These are phyloP conservation scores for Anodontia alba DNA, from an alignment of 2,888 invertebrate species.

Conservation along the genomic window DNA sequence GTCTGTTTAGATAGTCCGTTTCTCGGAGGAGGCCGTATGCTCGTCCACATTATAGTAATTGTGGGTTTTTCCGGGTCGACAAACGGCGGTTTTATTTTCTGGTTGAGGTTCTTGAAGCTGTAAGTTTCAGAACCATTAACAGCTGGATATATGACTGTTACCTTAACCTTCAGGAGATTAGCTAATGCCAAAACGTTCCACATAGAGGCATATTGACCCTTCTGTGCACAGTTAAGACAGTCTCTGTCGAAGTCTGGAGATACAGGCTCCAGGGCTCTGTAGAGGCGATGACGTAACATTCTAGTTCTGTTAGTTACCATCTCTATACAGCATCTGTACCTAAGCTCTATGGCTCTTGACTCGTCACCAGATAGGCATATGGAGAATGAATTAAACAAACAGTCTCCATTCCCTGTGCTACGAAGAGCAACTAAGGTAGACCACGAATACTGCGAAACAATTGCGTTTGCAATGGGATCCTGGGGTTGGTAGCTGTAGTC, in stretches of 20 bases:
- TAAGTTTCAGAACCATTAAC: conserved; percentile 13
- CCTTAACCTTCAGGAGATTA: conserved; percentile 9
- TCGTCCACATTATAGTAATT: conserved; percentile 24
- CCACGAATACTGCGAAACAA: background rate
- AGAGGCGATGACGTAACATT: background rate
- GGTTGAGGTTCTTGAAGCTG: conserved; percentile 10
- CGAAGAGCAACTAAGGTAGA: background rate
- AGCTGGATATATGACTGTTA: conserved; percentile 7
- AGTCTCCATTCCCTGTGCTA: conserved; percentile 19
- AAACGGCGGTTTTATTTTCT: conserved; percentile 12
- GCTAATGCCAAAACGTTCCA: conserved; percentile 20
- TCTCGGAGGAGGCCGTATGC: background rate
- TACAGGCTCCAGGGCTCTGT: background rate
- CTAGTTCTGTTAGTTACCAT: background rate
- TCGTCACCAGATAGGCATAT: background rate
- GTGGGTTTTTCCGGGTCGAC: conserved; percentile 19
- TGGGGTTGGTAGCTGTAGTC: background rate
- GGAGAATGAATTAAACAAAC: conserved; percentile 11
- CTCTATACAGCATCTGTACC: conserved; percentile 13
- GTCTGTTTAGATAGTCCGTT: background rate
- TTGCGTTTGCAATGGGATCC: background rate
- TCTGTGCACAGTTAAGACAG: background rate
- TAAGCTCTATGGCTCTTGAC: background rate
- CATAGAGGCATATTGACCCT: conserved; percentile 14
- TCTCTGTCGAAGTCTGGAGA: conserved; percentile 24